phyloP scores from a whole-genome alignment of 64 coral and sea anemone species.

The Anthopleura sola region DNA sequence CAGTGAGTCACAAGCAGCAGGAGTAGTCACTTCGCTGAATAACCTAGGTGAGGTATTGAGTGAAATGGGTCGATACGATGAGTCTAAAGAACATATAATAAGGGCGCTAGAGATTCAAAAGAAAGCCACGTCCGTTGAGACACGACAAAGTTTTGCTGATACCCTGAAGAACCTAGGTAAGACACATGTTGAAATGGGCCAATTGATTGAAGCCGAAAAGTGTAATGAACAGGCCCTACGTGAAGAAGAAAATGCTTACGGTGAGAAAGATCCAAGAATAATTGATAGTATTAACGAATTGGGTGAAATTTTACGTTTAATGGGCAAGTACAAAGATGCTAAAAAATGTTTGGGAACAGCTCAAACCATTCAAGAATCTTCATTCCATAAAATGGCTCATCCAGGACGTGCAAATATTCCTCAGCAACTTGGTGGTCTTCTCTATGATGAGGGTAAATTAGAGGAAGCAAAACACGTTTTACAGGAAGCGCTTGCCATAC shows the following conservation, averaged over 20 bases:
- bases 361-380: background rate
- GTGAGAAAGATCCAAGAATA: background rate
- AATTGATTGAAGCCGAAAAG: background rate
- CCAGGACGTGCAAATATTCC: background rate
- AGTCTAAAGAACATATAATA: background rate
- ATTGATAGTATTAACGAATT: background rate
- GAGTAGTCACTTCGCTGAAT: background rate
- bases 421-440: background rate
- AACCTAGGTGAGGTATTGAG: background rate
- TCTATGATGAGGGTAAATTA: background rate
- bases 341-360: background rate
- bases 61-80: background rate
- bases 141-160: background rate
- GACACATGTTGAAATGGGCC: background rate
- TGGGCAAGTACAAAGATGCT: background rate
- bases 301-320: background rate
- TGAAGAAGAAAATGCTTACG: background rate
- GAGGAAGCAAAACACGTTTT: background rate
- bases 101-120: background rate
- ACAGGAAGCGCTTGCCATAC: background rate
- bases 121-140: background rate
- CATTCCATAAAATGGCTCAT: background rate
- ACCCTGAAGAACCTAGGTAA: background rate
- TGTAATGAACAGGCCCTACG: background rate
- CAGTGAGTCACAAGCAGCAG: background rate